phyloP scores from a whole-genome alignment of 1,140 invertebrate species.

The Macrostomum lignano region DNA sequence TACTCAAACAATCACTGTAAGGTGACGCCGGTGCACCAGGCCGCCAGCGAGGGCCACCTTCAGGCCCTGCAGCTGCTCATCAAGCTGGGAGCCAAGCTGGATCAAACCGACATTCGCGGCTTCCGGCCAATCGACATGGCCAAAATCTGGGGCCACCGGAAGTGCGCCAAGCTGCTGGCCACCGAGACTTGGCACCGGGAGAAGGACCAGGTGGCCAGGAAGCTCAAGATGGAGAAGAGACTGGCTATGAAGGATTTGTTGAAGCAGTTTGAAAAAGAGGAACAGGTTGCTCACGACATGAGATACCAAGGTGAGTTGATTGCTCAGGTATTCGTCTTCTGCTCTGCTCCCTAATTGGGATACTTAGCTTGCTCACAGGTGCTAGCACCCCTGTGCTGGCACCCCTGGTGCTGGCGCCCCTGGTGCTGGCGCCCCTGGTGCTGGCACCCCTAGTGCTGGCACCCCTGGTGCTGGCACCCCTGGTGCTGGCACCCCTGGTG shows the following conservation, averaged over 20 bases:
- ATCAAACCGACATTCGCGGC: constrained; percentile 15
- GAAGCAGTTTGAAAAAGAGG: constrained; percentile 14
- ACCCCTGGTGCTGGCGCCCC: no score
- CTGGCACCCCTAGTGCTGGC: no score
- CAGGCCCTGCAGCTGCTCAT: constrained; percentile 23
- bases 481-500: no score
- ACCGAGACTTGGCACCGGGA: constrained; percentile 22
- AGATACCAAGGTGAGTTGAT: not conserved
- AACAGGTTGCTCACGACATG: constrained; percentile 8
- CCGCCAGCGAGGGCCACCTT: constrained; percentile 22
- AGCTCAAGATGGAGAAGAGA: constrained; percentile 17
- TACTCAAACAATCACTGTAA: constrained; percentile 12
- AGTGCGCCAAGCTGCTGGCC: constrained; percentile 26
- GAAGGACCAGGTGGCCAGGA: constrained; percentile 17
- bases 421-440: no score
- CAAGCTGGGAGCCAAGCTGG: constrained; percentile 16
- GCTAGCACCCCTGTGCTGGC: no score
- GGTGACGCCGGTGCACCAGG: constrained; percentile 25
- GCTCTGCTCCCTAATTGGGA: no score
- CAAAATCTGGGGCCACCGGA: constrained; percentile 24
- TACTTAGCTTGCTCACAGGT: no score
- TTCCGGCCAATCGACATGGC: constrained; percentile 23
- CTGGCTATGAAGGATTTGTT: constrained; percentile 19
- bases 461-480: no score
- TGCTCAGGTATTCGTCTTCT: no score